phyloP scores from a whole-genome alignment of 1,140 invertebrate species.

The Chelonus insularis region DNA sequence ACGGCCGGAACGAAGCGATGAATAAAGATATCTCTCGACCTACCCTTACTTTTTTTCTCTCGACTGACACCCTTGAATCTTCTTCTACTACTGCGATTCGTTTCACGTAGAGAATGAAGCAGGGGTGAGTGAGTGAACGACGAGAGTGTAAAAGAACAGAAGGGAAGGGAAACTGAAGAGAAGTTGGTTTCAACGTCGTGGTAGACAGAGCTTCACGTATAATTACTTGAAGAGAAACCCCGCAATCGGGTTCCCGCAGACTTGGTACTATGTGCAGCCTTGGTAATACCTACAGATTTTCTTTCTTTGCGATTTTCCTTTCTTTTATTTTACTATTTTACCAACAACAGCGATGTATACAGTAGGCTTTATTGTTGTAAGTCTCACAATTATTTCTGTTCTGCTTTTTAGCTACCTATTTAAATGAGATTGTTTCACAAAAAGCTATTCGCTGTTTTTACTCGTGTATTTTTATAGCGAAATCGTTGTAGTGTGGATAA shows the following conservation, averaged over 20 bases:
- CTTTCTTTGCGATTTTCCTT: background rate
- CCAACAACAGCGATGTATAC: too few relatives aligned
- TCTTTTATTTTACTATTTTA: too few relatives aligned
- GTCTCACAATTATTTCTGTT: conserved; percentile 1
- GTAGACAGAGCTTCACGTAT: conserved; percentile 26
- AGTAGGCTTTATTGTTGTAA: conserved; percentile 1
- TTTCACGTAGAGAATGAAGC: conserved; percentile 14
- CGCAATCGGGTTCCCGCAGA: conserved; percentile 20
- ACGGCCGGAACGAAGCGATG: conserved; percentile 33
- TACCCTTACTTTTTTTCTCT: conserved; percentile 11
- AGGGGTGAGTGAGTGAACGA: conserved; percentile 14
- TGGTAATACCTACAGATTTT: conserved; percentile 15
- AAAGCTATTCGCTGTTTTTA: background rate
- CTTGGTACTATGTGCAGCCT: background rate
- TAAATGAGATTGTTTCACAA: conserved; percentile 8
- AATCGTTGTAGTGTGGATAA: too few relatives aligned
- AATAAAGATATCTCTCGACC: conserved; percentile 40
- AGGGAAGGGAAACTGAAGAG: conserved; percentile 7
- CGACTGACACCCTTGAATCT: conserved; percentile 18
- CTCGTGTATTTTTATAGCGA: background rate
- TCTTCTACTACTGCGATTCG: conserved; percentile 14
- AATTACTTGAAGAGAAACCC: conserved; percentile 23
- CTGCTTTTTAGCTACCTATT: background rate
- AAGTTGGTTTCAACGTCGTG: conserved; percentile 15
- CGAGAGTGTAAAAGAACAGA: conserved; percentile 7